Evolutionary conservation across 2,113 vertebrate genomes (phyloP), one percentile per base, ranked within the genome.

Genomic region (Miniopterus natalensis): DNA sequence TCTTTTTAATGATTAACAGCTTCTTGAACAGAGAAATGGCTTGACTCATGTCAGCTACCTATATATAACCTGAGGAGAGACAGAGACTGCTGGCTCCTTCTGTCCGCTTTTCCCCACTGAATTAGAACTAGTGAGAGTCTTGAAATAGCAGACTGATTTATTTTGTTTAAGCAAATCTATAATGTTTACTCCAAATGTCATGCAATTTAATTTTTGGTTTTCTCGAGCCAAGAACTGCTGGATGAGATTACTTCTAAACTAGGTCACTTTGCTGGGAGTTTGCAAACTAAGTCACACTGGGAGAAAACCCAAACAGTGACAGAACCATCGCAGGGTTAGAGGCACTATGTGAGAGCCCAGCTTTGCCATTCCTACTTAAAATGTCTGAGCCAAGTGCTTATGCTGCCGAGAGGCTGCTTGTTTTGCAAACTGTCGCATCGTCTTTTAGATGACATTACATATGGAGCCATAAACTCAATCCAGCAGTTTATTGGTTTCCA

Each of bases 391-490:
- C 79, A 15, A 94, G 9, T 15, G 13, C 36, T 97, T 92, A 74
- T 40, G 18, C 59, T 95, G 71, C n/a, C 61, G 6, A 0, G 8
- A 93, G 31, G 25, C 9, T 86, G 7, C 92, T 59, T 91, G 95
- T 95, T 97, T 97, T 94, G 90, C 83, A 95, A 59, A 36, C 29
- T 90, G 77, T 53, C 88, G 0, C 94, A 92, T 40, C 47, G 1
- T 68, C 17, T 79, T 7, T 97, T 88, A 95, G 90, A 88, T 97
- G 90, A 79, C 29, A 17, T 96, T 92, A 87, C 49, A 95, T 94
- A 90, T 70, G 25, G 84, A 89, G 57, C 80, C 12, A 49, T 96
- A 97, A 97, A 96, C 61, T 63, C 94, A 95, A 47, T 65, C 66
- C 89, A 83, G 81, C 47, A 79, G 59, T 93, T 96, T 81, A 97